Base-by-base conservation (phyloP, 2,888 invertebrate genomes). In the Reticulitermes lucifugus region DNA sequence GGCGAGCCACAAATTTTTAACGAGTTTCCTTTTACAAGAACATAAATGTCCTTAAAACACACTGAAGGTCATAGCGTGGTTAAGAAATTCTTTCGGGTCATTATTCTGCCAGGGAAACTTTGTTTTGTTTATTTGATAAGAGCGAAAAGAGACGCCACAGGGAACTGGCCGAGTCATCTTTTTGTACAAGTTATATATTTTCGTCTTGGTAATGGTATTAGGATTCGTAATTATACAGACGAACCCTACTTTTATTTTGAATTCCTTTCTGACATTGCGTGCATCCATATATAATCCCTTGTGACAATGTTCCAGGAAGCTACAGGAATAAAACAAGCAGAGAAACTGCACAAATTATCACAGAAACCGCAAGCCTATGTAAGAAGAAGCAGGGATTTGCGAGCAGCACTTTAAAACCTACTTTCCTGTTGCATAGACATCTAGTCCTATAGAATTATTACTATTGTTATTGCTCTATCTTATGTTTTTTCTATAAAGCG, bases 81-180 rank as follows among this genome's bases (percentile, higher is more conserved):
- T 73, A 35, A 73, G 12, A 5, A 35, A 41, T 35, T 25, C 5
- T 73, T 73, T 73, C 6, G 41, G 73, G 73, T 41, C 73, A 35
- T 73, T 73, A 73, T 73, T 73, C 29, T 73, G 35, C 10, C 41
- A 21, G 14, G 21, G 35, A 73, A 73, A 73, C 35, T 73, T 35
- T 73, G 73, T 73, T 41, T 41, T 41, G 73, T 73, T 73, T 73
- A 41, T 73, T 73, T 73, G 41, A 73, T 73, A 73, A 73, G 2
- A 35, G 41, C 70, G 25, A 41, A 18, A 73, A 2, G 41, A 41
- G 14, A 73, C 22, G 29, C 73, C 73, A 1, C 41, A 21, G 73
- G 73, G 73, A 29, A 73, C 2, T 73, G 73, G 41, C 14, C 25
- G 65, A 25, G n/a, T 65, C 65, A 10, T 65, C 65, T 73, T 14